These are phyloP conservation scores for Calephelis virginiensis DNA, from an alignment of 1,140 invertebrate species.

Conservation along the genomic window DNA sequence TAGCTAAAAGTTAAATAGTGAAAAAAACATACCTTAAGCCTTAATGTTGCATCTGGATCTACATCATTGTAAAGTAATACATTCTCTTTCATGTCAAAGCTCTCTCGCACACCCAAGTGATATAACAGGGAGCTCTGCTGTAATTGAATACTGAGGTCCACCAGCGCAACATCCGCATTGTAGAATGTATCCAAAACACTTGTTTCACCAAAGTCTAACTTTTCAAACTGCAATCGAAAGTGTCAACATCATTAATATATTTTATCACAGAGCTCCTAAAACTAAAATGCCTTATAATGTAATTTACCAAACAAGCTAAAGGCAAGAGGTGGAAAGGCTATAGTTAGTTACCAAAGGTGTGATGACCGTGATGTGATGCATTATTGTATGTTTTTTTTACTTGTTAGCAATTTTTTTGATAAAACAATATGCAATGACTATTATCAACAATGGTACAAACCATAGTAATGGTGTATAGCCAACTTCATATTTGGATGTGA, in stretches of 20 bases:
- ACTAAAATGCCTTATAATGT: background rate
- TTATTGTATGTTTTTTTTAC: too few species aligned
- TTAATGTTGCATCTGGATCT: conserved; percentile 90
- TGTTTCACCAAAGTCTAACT: conserved; percentile 91
- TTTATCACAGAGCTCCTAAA: too few species aligned
- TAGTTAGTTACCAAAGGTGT: too few species aligned
- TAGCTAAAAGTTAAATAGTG: background rate
- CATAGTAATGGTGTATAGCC: too few species aligned
- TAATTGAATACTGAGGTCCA: conserved; percentile 94
- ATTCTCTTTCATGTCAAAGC: conserved; percentile 99
- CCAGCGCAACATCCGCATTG: conserved; percentile 98
- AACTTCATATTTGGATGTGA: too few species aligned
- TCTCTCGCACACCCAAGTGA: conserved; percentile 97
- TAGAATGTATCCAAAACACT: conserved; percentile 93
- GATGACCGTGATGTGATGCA: too few species aligned
- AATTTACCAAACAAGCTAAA: background rate
- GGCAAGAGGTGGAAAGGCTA: too few species aligned
- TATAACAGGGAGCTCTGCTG: conserved; percentile 97
- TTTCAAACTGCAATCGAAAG: conserved; percentile 85
- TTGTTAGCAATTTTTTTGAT: too few species aligned
- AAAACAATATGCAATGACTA: too few species aligned
- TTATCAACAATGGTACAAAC: too few species aligned
- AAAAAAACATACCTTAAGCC: conserved; percentile 84
- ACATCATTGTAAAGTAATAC: conserved; percentile 95
- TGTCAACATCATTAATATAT: too few species aligned